A percentile compares a stretch with the other conserved stretches of the same genome.
Conservation (phyloP, 2,888 invertebrate genomes). For the Nymphalis c-album region DNA sequence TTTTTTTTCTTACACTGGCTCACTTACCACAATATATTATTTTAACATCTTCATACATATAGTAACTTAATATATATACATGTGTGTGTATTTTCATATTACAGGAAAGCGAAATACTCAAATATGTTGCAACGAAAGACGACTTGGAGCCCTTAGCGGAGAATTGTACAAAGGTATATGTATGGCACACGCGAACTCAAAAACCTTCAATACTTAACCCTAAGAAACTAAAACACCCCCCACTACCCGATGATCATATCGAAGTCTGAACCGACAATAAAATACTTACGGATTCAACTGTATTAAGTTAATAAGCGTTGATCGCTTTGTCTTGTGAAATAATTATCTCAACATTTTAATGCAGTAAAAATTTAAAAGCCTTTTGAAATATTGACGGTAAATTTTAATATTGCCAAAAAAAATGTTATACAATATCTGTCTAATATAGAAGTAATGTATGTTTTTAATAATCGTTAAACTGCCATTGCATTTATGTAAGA, state of each 20-base stretch:
- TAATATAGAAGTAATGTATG: neutral
- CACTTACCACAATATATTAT: no score
- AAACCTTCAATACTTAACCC: constrained; percentile 86
- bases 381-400: neutral
- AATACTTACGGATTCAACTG: neutral
- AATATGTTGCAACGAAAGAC: constrained; percentile 85
- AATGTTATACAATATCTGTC: neutral
- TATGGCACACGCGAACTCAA: constrained; percentile 99
- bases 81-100: constrained; percentile 40
- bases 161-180: constrained; percentile 95
- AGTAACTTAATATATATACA: neutral
- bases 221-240: constrained; percentile 82
- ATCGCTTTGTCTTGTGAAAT: constrained; percentile 10
- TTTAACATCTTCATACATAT: no score
- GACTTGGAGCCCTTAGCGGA: constrained; percentile 95
- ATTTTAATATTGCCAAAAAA: neutral
- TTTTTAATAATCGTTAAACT: neutral
- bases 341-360: neutral
- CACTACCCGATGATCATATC: constrained; percentile 65
- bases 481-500: neutral
- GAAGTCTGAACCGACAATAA: constrained; percentile 59
- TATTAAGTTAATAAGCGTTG: constrained; percentile 21
- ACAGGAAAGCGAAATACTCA: constrained; percentile 90
- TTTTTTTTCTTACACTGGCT: no score
- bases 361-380: neutral